These are phyloP conservation scores for Pseudomugil gertrudae DNA, from an alignment of 2,797 vertebrate genomes.

Conservation along the genomic window DNA sequence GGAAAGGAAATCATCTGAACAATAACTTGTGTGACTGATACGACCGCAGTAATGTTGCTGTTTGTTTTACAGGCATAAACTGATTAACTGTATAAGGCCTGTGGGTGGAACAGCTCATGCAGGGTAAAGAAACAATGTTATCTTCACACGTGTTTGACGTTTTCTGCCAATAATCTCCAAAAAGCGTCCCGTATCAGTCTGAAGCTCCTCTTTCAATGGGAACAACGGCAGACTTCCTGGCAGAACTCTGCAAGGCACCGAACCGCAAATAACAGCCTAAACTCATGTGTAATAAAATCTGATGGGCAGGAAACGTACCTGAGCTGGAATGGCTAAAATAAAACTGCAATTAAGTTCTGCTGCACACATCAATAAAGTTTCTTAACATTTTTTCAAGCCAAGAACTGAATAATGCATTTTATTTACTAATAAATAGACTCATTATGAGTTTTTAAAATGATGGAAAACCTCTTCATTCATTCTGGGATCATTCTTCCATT, in stretches of 20 bases:
- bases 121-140: conserved; percentile 29
- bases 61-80: conserved; percentile 25
- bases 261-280: conserved; percentile 48
- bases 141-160: conserved; percentile 21
- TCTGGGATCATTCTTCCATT: neutral
- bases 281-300: conserved; percentile 55
- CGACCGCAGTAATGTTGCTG: neutral
- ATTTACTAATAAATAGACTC: neutral
- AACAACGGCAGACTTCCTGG: conserved; percentile 37
- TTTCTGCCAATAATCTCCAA: conserved; percentile 21
- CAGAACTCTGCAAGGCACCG: conserved; percentile 33
- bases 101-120: conserved; percentile 6
- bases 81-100: conserved; percentile 14
- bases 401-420: neutral
- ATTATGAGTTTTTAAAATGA: conserved; percentile 13
- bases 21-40: conserved; percentile 8
- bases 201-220: conserved; percentile 33
- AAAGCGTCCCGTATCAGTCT: conserved; percentile 14
- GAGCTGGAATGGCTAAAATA: conserved; percentile 32
- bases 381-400: neutral
- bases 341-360: conserved; percentile 36
- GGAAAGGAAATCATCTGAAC: conserved; percentile 9
- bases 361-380: conserved; percentile 13
- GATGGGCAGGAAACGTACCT: conserved; percentile 52
- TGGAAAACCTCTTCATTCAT: neutral